Base-by-base conservation (phyloP, 2,888 invertebrate species). In the Noctua fimbriata region DNA sequence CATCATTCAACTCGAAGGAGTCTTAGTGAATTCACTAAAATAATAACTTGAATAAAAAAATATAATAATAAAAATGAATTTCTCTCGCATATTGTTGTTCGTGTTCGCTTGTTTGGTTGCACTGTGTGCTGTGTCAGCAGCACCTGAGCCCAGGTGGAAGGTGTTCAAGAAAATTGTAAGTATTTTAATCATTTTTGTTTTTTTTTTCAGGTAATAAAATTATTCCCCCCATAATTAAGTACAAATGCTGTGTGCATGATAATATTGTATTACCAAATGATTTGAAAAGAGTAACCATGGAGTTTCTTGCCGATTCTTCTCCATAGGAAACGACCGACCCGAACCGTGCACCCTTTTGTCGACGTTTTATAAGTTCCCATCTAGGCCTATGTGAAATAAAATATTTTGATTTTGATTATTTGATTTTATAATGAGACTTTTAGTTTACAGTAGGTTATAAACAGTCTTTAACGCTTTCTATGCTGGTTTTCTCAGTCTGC, bases 91-190 rank as follows among this genome's bases (percentile, higher is more conserved):
- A 60, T 88, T 94, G 9, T 91, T 94, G 69, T 92, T 94, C 81
- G 90, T 92, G 44, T 92, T 93, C 79, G 92, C 92, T 79, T 91
- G 93, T 80, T 85, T 93, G 69, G 80, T 94, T 78, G 93, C 91
- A 41, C 73, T 94, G 77, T 87, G 88, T n/a, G 78, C 91, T 14
- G 94, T 93, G 0, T 88, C 92, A 6, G 94, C 92, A 2, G 93
- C 93, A 16, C 94, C 93, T 1, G 90, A 91, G 49, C 94, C 94
- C 0, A 90, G 89, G 78, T 94, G 94, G 94, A 94, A 93, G 75
- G 77, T 92, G 21, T 94, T 94, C 76, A 94, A 94, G 86, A 94
- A 92, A 92, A 86, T 95, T 89, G 95, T 95, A 88, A 94, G 93
- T 93, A 70, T 49, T 44, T 66, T 41, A 1, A 36, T 10, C 7